Conservation (phyloP, 1,140 invertebrate genomes). For the Luehdorfia chinensis region DNA sequence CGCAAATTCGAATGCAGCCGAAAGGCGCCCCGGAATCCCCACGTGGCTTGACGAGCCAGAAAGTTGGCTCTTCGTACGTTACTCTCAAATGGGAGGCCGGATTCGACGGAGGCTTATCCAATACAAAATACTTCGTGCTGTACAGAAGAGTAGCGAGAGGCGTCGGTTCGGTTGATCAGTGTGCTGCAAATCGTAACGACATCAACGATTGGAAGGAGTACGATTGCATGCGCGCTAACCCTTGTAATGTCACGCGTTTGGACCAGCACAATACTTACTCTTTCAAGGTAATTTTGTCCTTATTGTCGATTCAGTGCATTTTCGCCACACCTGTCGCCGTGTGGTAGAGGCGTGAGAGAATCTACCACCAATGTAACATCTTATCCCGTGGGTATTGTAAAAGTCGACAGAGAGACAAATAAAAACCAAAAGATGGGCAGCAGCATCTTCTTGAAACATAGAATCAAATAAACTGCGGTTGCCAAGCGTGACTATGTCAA, state of each 20-base stretch:
- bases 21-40: conserved; percentile 92
- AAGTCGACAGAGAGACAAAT: too few species aligned
- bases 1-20: conserved; percentile 87
- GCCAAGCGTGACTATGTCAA: too few species aligned
- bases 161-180: conserved; percentile 46
- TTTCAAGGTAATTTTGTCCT: conserved; percentile 68
- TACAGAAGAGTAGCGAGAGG: conserved; percentile 82
- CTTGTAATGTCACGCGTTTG: conserved; percentile 90
- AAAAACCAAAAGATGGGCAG: too few species aligned
- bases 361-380: too few species aligned
- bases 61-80: conserved; percentile 86
- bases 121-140: conserved; percentile 90
- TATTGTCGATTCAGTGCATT: too few species aligned
- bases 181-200: conserved; percentile 79
- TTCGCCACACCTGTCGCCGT: too few species aligned
- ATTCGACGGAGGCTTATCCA: conserved; percentile 91
- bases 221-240: conserved; percentile 89
- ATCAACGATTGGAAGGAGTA: conserved; percentile 86
- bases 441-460: too few species aligned
- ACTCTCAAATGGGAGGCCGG: conserved; percentile 90
- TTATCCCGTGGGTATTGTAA: too few species aligned
- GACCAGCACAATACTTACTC: conserved; percentile 89
- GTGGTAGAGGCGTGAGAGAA: too few species aligned
- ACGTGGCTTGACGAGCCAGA: conserved; percentile 81
- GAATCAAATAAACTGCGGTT: too few species aligned